Evolutionary conservation across 2,888 invertebrate species (phyloP).

Genomic region (Schizaphis graminum): DNA sequence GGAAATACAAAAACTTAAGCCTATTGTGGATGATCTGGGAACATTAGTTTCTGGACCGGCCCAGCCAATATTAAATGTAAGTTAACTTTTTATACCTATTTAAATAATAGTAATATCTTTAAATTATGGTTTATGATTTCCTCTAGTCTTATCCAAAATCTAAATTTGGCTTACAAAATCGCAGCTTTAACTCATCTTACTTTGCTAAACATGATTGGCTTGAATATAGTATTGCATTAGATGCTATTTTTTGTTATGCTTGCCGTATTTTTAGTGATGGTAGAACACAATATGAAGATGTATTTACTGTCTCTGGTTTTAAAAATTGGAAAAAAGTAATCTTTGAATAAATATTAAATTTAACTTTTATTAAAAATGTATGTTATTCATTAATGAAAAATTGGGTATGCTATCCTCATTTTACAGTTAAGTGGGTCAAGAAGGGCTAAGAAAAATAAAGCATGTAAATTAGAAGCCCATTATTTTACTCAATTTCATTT

Average conservation of each 20-base stretch:
- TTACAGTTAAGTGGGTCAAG: conserved; percentile 14
- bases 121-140: conserved; percentile 16
- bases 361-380: background rate
- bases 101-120: background rate
- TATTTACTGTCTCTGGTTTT: background rate
- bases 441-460: background rate
- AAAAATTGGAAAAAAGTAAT: background rate
- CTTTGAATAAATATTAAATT: background rate
- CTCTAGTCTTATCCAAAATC: background rate
- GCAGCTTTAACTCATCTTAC: no score
- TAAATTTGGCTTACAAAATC: no score
- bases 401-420: background rate
- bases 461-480: conserved; percentile 13
- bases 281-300: background rate
- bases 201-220: no score
- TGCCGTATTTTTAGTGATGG: background rate
- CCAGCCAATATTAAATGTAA: conserved; percentile 8
- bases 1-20: background rate
- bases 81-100: background rate
- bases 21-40: conserved; percentile 13
- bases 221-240: no score
- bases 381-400: background rate
- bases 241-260: background rate
- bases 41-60: conserved; percentile 6
- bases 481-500: background rate